These are phyloP conservation scores for Drosophila heteroneura DNA, from an alignment of 2,888 invertebrate species.

Conservation along the genomic window DNA sequence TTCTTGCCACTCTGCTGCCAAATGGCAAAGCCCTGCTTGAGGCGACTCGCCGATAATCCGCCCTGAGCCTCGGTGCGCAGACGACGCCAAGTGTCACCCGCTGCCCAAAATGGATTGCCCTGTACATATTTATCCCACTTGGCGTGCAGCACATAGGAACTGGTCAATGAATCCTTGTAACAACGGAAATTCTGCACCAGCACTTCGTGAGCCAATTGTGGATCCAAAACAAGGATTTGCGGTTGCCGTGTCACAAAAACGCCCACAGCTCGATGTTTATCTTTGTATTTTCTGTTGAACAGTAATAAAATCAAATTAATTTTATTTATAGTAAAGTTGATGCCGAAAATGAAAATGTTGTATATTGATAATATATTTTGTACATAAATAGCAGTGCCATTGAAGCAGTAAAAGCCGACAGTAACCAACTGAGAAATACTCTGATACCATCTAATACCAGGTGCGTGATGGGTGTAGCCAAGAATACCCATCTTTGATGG, in stretches of 20 bases:
- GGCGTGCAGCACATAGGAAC: conserved; percentile 74
- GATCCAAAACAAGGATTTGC: conserved; percentile 83
- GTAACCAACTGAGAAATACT: not conserved
- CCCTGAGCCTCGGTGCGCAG: conserved; percentile 85
- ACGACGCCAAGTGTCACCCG: conserved; percentile 85
- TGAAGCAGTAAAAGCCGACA: too few relatives aligned
- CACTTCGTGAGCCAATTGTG: conserved; percentile 82
- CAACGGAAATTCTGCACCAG: conserved; percentile 84
- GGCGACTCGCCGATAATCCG: conserved; percentile 85
- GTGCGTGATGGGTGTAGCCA: not conserved
- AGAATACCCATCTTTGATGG: not conserved
- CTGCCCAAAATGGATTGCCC: conserved; percentile 86
- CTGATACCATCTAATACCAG: not conserved
- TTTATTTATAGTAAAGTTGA: not conserved
- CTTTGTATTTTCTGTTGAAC: conserved; percentile 76
- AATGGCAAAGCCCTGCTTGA: conserved; percentile 68
- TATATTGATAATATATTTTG: not conserved
- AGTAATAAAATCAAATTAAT: not conserved
- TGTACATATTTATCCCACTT: conserved; percentile 85
- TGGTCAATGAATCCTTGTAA: conserved; percentile 79
- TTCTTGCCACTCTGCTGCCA: conserved; percentile 66
- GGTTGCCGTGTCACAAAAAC: conserved; percentile 83
- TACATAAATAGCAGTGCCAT: too few relatives aligned
- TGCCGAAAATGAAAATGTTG: not conserved
- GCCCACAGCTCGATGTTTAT: conserved; percentile 83